These are phyloP conservation scores for Dromius quadrimaculatus DNA, from an alignment of 2,888 invertebrate genomes.

Conservation along the genomic window DNA sequence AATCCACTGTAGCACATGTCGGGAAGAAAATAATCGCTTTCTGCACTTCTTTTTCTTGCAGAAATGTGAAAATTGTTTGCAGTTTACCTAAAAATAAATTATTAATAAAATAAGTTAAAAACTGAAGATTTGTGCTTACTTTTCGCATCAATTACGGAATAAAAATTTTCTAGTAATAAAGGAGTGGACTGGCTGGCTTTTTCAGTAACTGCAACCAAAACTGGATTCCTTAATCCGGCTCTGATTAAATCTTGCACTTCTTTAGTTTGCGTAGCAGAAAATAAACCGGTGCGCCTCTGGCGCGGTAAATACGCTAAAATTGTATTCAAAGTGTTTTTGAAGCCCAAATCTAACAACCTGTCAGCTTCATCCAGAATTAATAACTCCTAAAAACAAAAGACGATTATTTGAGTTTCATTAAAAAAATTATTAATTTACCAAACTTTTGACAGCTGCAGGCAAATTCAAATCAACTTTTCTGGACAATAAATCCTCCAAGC, in stretches of 20 bases:
- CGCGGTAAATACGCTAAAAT: conserved; percentile 93
- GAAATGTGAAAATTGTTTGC: conserved; percentile 81
- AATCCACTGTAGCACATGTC: conserved; percentile 96
- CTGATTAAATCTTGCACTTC: conserved; percentile 91
- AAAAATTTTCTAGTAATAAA: conserved; percentile 80
- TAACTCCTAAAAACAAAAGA: conserved; percentile 76
- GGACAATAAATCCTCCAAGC: conserved; percentile 87
- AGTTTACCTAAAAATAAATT: conserved; percentile 78
- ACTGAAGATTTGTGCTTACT: conserved; percentile 60
- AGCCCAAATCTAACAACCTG: conserved; percentile 91
- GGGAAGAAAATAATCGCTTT: conserved; percentile 91
- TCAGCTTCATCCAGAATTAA: conserved; percentile 98
- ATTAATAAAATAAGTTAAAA: too few relatives aligned
- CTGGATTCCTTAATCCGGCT: conserved; percentile 94
- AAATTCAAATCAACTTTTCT: conserved; percentile 79
- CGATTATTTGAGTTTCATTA: background rate
- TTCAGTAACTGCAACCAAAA: conserved; percentile 89
- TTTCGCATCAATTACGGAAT: conserved; percentile 80
- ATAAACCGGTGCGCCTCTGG: conserved; percentile 95
- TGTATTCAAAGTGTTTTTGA: conserved; percentile 84
- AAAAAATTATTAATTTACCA: conserved; percentile 70
- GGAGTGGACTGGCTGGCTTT: conserved; percentile 83
- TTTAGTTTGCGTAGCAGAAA: conserved; percentile 98
- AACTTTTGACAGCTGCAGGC: conserved; percentile 78
- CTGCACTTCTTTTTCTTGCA: conserved; percentile 70